Base-by-base conservation (phyloP, 2,888 invertebrate species). In the Phlogophora meticulosa region DNA sequence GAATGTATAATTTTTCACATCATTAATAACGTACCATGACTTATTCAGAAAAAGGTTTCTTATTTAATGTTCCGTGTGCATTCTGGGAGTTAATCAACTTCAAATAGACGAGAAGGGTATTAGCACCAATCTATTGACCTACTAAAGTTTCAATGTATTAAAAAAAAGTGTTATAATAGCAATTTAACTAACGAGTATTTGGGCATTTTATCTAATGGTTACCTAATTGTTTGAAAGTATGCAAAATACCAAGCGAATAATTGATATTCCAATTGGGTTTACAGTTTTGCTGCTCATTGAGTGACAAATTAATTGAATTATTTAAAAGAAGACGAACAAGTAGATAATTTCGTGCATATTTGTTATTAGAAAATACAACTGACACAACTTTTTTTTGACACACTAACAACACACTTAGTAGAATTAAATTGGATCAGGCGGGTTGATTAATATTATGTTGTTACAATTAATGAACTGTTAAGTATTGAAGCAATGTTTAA, bases 61-160 rank as follows among this genome's bases (percentile, higher is more conserved):
- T 28, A 4, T 28, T 28, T 28, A 4, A 28, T 4, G n/a, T 55
- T n/a, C 32, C 7, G 9, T 9, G n/a, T 22, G 40, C 2, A 34
- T 28, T 22, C 11, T 11, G n/a, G 40, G 40, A 40, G 48, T 63
- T 45, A 51, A 48, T 68, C 10, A 43, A 65, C 74, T 38, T 32
- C 10, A 28, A 65, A 52, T 34, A 13, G 13, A 42, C 15, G 17
- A 67, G 1, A 38, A 40, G 13, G 15, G 24, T 67, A 62, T 20
- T 62, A 40, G 38, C 45, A 32, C 22, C 11, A 24, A 9, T 55
- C 11, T 38, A 32, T 36, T 24, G 28, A 51, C 70, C 49, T 56
- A 32, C 34, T 70, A 32, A 51, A 69, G 15, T 52, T 52, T 57
- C 13, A 52, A 43, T 22, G 34, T 32, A 20, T 46, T 15, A 36